Percentiles rank a stretch among this genome's conserved stretches.
Evolutionary conservation across 2,888 invertebrate genomes (phyloP).

Genomic region (Cremastinae sp.): DNA sequence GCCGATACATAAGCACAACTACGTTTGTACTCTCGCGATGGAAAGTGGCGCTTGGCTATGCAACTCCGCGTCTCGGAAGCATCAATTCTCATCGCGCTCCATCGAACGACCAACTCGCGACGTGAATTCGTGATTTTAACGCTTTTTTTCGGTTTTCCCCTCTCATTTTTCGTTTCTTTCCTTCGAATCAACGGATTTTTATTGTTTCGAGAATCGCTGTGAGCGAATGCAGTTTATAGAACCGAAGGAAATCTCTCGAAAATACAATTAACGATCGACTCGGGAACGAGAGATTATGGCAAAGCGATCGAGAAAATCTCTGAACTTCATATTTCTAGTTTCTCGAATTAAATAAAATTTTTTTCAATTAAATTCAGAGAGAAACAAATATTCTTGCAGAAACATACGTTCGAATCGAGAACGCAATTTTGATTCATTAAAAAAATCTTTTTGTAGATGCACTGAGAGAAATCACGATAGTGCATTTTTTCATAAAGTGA

Average conservation of each 20-base stretch:
- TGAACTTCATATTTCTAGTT: no score
- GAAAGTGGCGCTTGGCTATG: conserved; percentile 55
- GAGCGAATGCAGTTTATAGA: no score
- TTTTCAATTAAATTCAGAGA: no score
- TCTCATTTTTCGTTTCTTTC: background rate
- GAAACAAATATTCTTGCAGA: no score
- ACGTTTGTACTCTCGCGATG: conserved; percentile 41
- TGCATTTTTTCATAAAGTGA: no score
- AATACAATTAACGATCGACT: no score
- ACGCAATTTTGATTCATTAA: background rate
- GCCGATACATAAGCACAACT: background rate
- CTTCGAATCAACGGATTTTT: background rate
- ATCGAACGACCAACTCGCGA: background rate
- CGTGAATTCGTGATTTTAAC: conserved; percentile 23
- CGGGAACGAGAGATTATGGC: no score
- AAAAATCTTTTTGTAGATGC: no score
- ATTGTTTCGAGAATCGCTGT: background rate
- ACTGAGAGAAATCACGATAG: no score
- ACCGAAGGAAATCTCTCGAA: no score
- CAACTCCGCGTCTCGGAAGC: conserved; percentile 32
- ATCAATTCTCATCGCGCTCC: conserved; percentile 36
- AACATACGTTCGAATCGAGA: background rate
- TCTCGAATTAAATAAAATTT: no score
- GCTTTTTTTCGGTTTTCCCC: background rate
- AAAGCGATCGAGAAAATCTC: no score